Evolutionary conservation across 2,797 vertebrate species (phyloP).

Genomic region (Sebastes nivosus): DNA sequence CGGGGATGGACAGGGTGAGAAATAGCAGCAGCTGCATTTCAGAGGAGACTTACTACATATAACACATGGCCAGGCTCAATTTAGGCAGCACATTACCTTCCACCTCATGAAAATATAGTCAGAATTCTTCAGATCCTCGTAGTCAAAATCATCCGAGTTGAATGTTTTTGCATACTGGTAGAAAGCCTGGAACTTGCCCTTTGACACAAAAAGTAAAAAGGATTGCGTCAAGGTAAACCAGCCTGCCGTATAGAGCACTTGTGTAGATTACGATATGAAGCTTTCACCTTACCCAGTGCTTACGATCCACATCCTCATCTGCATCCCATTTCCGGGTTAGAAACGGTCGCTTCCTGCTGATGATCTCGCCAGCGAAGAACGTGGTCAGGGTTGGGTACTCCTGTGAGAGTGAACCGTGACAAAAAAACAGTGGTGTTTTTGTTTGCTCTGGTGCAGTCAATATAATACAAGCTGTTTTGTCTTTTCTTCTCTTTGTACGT

Average conservation of each 20-base stretch:
- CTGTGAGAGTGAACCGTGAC: slow-evolving; percentile 61
- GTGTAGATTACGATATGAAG: background rate
- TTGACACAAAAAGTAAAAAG: slow-evolving; percentile 53
- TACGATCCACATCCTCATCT: slow-evolving; percentile 97
- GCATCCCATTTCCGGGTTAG: slow-evolving; percentile 98
- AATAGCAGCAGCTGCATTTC: background rate
- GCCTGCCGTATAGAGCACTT: background rate
- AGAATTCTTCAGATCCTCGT: slow-evolving; percentile 94
- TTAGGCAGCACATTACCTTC: slow-evolving; percentile 86
- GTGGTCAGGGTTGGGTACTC: slow-evolving; percentile 97
- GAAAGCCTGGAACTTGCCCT: slow-evolving; percentile 99
- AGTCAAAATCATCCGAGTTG: slow-evolving; percentile 98
- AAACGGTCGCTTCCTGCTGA: slow-evolving; percentile 96
- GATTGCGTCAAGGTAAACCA: background rate
- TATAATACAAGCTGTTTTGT: background rate
- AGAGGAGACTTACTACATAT: background rate
- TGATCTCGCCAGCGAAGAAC: slow-evolving; percentile 98
- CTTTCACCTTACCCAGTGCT: slow-evolving; percentile 90
- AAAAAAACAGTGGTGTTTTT: background rate
- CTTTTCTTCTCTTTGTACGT: background rate
- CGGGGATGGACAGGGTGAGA: background rate
- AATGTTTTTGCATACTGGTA: slow-evolving; percentile 99
- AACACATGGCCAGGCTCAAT: background rate
- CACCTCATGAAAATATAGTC: slow-evolving; percentile 99
- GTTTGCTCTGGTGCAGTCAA: background rate